Evolutionary conservation across 2,797 vertebrate genomes (phyloP), one percentile per base, ranked within the genome.

Genomic region (Sparidentex hasta): DNA sequence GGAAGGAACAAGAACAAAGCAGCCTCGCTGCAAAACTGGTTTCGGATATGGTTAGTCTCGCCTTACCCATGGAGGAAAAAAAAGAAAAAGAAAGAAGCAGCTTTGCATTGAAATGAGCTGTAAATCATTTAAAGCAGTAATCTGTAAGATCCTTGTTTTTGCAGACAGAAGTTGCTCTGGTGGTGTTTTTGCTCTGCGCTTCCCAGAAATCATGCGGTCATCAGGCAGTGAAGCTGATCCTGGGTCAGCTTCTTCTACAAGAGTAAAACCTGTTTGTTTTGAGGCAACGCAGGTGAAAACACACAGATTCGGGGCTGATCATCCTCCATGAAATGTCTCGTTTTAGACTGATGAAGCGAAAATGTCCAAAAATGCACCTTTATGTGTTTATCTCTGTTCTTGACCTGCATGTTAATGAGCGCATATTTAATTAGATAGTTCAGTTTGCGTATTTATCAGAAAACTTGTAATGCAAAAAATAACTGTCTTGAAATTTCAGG

Each of bases 1-100:
- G 82, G 82, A 89, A 85, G 71, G 57, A 78, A 21, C 11, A 13
- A 81, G 82, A 78, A 87, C 80, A 82, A 80, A 87, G 62, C 61
- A 44, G 43, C 65, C 65, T 72, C 55, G 12, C 70, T 69, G 66
- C 74, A 63, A 79, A 81, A 77, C 58, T 20, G 81, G 47, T 71
- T 88, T 80, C 17, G 63, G 80, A 76, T 69, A 73, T 68, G 67
- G 78, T 86, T 76, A 18, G 69, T 65, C 59, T 50, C 38, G 69
- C 23, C 64, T 33, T 23, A n/a, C 8, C 75, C 72, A 13, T 0
- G 13, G 12, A 11, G 12, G 7, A 14, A 11, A 54, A 48, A 13
- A 14, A 14, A 11, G 48, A 48, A 65, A 65, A 13, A 14, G 7
- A 43, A 44, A 65, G 62, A 47, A 56, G 12, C 23, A 63, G 67